Evolutionary conservation across 2,113 vertebrate species (phyloP).

Genomic region (Nothoprocta pentlandii): DNA sequence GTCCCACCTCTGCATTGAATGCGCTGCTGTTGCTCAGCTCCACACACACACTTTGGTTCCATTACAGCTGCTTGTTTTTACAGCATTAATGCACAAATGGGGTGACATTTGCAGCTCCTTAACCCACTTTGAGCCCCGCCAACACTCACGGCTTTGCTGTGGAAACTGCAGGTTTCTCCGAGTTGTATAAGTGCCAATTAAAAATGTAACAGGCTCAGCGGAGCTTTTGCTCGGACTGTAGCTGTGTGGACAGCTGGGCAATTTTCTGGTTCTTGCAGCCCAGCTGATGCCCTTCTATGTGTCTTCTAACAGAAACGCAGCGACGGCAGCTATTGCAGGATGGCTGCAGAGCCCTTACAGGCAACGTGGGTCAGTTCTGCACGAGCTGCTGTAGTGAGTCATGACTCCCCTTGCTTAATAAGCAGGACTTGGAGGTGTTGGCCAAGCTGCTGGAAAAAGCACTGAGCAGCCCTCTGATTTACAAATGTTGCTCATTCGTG

Average conservation of each 20-base stretch:
- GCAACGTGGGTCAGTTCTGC: background rate
- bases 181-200: background rate
- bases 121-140: background rate
- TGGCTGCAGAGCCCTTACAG: background rate
- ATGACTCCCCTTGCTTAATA: background rate
- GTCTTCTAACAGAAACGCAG: background rate
- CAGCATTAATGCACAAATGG: background rate
- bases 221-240: background rate
- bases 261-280: background rate
- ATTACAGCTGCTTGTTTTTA: background rate
- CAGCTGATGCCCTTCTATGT: background rate
- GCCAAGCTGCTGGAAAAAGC: background rate
- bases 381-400: background rate
- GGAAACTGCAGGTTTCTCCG: background rate
- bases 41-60: background rate
- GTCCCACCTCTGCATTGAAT: too few relatives aligned
- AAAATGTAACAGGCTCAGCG: accelerated
- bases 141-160: background rate
- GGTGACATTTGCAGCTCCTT: background rate
- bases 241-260: accelerated
- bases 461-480: background rate
- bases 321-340: background rate
- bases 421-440: background rate
- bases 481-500: slow-evolving; percentile 8
- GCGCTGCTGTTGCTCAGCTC: background rate